phyloP scores from a whole-genome alignment of 1,140 invertebrate species.

The Pygmarrhopalites habei region DNA sequence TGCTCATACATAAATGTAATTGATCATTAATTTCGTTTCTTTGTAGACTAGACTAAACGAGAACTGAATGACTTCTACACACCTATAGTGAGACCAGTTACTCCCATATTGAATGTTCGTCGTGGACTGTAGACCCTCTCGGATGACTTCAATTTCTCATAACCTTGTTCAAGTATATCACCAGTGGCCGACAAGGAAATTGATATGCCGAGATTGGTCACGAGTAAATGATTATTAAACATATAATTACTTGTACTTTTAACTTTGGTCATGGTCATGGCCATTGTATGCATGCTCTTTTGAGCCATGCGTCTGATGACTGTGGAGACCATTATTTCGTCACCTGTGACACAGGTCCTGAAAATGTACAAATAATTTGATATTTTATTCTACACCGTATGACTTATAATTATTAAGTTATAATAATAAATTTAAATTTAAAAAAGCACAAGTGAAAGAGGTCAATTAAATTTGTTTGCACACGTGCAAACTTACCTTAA shows the following conservation, averaged over 20 bases:
- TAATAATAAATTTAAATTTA: neutral
- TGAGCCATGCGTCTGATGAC: constrained; percentile 20
- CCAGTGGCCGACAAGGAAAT: constrained; percentile 65
- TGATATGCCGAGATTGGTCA: constrained; percentile 80
- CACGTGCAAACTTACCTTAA: neutral
- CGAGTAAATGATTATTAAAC: constrained; percentile 60
- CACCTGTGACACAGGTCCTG: neutral
- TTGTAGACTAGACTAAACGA: too few relatives aligned
- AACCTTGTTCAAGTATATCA: constrained; percentile 75
- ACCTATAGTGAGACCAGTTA: constrained; percentile 69
- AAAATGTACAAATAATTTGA: neutral
- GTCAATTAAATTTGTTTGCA: neutral
- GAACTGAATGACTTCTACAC: too few relatives aligned
- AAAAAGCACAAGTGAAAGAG: neutral
- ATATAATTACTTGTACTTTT: constrained; percentile 21
- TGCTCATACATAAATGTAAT: too few relatives aligned
- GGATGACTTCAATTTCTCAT: constrained; percentile 44
- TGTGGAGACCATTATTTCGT: constrained; percentile 1
- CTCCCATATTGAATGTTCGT: constrained; percentile 69
- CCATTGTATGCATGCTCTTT: constrained; percentile 6
- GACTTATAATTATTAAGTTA: neutral
- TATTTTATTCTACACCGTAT: neutral
- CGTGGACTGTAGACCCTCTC: constrained; percentile 54
- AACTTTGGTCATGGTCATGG: constrained; percentile 10
- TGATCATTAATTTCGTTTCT: too few relatives aligned